Evolutionary conservation across 2,888 invertebrate genomes (phyloP).

Genomic region (Lordiphosa andalusiaca): DNA sequence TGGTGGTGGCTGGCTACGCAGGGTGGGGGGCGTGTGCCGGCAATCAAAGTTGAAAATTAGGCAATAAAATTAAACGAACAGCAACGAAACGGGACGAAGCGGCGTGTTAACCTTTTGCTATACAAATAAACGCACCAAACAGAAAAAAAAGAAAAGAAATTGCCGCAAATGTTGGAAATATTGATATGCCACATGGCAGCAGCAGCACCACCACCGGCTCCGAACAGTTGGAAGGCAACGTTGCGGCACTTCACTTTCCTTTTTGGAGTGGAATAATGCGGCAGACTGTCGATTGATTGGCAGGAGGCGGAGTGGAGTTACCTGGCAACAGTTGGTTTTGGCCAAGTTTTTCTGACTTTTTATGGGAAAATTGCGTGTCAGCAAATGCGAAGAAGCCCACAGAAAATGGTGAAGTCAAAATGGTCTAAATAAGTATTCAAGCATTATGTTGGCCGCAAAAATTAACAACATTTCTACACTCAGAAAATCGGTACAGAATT

Average conservation of each 20-base stretch:
- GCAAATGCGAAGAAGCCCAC: too few relatives aligned
- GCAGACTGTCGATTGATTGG: constrained; percentile 15
- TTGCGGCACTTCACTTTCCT: constrained; percentile 29
- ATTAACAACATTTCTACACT: too few relatives aligned
- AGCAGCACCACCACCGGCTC: not conserved
- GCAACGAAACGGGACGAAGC: constrained; percentile 50
- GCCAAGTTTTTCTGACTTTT: constrained; percentile 23
- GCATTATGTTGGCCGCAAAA: too few relatives aligned
- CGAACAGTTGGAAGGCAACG: constrained; percentile 13
- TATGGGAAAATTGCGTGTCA: constrained; percentile 27
- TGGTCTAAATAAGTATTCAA: constrained; percentile 3
- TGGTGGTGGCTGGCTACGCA: not conserved
- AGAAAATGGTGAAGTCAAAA: not conserved
- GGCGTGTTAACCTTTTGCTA: constrained; percentile 57
- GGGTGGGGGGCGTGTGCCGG: constrained; percentile 19
- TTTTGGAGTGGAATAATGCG: constrained; percentile 18
- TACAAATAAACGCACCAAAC: constrained; percentile 27
- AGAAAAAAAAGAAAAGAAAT: constrained; percentile 32
- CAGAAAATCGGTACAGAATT: too few relatives aligned
- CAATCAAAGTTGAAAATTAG: constrained; percentile 74
- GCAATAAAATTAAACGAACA: constrained; percentile 74
- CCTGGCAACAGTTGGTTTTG: constrained; percentile 73
- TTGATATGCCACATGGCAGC: constrained; percentile 45
- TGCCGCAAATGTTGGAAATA: constrained; percentile 52
- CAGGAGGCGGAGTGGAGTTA: constrained; percentile 21